Evolutionary conservation across 2,888 invertebrate species (phyloP).

Genomic region (Meiosimyza platycephala): DNA sequence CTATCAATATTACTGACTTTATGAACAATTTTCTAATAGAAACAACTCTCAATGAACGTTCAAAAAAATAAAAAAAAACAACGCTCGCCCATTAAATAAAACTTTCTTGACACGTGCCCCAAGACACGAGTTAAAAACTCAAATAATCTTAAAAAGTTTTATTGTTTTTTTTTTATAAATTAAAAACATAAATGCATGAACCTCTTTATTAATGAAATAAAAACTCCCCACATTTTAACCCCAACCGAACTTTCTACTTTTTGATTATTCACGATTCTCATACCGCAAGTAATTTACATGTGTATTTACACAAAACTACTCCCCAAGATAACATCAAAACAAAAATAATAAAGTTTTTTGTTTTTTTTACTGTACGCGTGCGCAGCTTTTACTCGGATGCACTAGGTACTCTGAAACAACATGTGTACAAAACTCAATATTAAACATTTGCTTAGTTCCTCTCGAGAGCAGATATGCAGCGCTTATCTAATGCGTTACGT

Average conservation of each 20-base stretch:
- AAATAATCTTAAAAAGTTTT: too few species aligned
- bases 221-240: background rate
- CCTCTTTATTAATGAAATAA: background rate
- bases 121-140: background rate
- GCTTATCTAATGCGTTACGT: slow-evolving; percentile 53
- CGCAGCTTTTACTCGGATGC: slow-evolving; percentile 24
- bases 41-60: too few species aligned
- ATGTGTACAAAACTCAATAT: slow-evolving; percentile 49
- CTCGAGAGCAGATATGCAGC: slow-evolving; percentile 24
- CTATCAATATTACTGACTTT: too few species aligned
- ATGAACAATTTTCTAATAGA: too few species aligned
- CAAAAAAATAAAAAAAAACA: too few species aligned
- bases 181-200: background rate
- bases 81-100: too few species aligned
- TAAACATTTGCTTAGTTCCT: slow-evolving; percentile 30
- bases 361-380: slow-evolving; percentile 33
- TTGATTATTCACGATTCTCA: too few species aligned
- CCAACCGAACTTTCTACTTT: background rate
- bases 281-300: background rate
- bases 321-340: background rate
- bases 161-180: too few species aligned
- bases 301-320: background rate
- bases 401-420: slow-evolving; percentile 32
- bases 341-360: slow-evolving; percentile 7
- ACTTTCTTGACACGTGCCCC: background rate